Evolutionary conservation across 2,113 vertebrate genomes (phyloP).

Genomic region (Carassius carassius): DNA sequence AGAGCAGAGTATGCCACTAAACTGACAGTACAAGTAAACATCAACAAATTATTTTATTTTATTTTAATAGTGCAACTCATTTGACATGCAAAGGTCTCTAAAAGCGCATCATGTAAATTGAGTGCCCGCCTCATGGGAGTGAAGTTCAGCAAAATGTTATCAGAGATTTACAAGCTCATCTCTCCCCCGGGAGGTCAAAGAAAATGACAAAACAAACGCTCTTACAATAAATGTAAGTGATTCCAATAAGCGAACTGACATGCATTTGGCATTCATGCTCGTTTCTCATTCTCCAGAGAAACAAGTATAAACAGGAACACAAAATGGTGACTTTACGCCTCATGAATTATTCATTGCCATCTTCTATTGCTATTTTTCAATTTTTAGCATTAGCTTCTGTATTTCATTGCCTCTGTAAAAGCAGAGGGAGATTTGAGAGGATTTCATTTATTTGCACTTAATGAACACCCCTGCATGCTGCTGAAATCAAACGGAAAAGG

Average conservation of each 20-base stretch:
- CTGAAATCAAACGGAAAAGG: conserved; percentile 1
- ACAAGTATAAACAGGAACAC: conserved; percentile 30
- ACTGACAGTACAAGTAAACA: conserved; percentile 6
- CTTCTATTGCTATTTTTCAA: background rate
- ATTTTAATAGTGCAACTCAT: background rate
- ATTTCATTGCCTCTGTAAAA: conserved; percentile 13
- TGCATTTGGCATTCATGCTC: conserved; percentile 19
- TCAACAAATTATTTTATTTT: background rate
- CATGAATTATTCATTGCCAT: conserved; percentile 35
- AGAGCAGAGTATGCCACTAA: conserved; percentile 2
- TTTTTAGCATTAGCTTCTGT: conserved; percentile 35
- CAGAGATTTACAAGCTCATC: conserved; percentile 27
- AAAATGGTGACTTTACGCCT: conserved; percentile 36
- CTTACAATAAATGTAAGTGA: conserved; percentile 22
- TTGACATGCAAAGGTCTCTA: conserved; percentile 26
- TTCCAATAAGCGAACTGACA: conserved; percentile 30
- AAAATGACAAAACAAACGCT: conserved; percentile 17
- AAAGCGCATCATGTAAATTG: conserved; percentile 19
- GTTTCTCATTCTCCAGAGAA: conserved; percentile 35
- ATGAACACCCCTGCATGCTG: conserved; percentile 17
- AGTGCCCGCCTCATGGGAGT: conserved; percentile 6
- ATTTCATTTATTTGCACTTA: conserved; percentile 42
- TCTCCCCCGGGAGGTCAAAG: conserved; percentile 11
- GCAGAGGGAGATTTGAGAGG: conserved; percentile 10
- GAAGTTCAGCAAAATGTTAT: conserved; percentile 18